phyloP scores from a whole-genome alignment of 2,797 vertebrate species.

The Diglossa cyanea region DNA sequence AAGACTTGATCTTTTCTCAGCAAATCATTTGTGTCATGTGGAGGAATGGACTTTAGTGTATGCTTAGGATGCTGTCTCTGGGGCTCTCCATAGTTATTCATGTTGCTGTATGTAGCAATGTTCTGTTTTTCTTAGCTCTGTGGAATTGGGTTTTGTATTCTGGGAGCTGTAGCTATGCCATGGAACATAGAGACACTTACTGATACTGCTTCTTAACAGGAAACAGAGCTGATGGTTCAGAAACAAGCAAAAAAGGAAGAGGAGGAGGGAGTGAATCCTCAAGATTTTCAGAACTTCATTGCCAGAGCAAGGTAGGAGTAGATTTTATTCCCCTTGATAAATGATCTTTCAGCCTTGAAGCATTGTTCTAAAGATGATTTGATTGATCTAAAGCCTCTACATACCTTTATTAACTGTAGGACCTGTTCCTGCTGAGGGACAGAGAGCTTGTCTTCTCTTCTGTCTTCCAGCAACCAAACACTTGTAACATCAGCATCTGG shows the following conservation, averaged over 20 bases:
- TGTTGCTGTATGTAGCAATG: background rate
- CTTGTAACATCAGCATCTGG: background rate
- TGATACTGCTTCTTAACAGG: constrained; percentile 75
- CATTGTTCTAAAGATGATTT: background rate
- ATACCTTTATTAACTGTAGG: background rate
- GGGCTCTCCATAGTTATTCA: background rate
- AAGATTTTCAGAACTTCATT: constrained; percentile 88
- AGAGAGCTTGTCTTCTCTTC: background rate
- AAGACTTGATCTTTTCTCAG: background rate
- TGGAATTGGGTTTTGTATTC: background rate
- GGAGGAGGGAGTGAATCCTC: constrained; percentile 80
- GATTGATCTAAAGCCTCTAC: background rate
- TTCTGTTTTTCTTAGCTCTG: background rate
- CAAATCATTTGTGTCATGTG: background rate
- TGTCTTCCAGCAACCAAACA: background rate
- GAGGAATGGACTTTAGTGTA: background rate
- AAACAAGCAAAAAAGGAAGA: constrained; percentile 78
- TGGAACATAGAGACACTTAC: background rate
- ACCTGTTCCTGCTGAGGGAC: background rate
- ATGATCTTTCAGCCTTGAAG: background rate
- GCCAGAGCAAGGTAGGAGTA: constrained; percentile 84
- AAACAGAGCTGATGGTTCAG: constrained; percentile 87
- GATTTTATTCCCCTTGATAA: background rate
- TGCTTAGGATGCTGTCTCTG: background rate
- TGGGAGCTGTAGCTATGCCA: background rate